phyloP scores from a whole-genome alignment of 2,113 vertebrate genomes.

The Barnardius zonarius region DNA sequence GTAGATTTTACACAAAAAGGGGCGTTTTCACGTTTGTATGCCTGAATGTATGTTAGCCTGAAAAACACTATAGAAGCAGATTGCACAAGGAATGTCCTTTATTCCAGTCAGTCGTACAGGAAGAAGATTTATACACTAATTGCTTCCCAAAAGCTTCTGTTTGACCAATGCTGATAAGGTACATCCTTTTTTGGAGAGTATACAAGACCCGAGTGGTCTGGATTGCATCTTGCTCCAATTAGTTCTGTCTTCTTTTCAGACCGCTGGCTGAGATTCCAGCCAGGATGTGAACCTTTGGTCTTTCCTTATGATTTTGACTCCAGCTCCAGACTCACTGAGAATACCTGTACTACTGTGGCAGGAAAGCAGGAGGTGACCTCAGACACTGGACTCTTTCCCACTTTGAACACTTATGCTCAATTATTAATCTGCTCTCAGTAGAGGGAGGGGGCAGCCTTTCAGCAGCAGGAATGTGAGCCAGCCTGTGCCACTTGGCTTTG shows the following conservation, averaged over 20 bases:
- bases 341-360: neutral
- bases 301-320: neutral
- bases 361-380: constrained; percentile 7
- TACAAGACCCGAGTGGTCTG: neutral
- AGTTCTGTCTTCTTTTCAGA: neutral
- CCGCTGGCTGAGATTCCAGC: neutral
- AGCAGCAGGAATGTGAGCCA: neutral
- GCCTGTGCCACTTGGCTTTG: neutral
- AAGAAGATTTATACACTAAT: neutral
- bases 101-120: neutral
- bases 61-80: neutral
- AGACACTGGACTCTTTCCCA: neutral
- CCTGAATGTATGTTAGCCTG: neutral
- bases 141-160: neutral
- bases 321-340: neutral
- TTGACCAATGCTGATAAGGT: neutral
- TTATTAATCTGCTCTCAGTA: neutral
- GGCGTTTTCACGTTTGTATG: neutral
- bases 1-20: neutral
- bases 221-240: neutral
- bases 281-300: neutral
- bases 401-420: neutral
- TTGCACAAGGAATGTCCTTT: neutral
- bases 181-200: neutral
- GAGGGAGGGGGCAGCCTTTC: neutral